Evolutionary conservation across 2,888 invertebrate genomes (phyloP).

Genomic region (Lobophora halterata): DNA sequence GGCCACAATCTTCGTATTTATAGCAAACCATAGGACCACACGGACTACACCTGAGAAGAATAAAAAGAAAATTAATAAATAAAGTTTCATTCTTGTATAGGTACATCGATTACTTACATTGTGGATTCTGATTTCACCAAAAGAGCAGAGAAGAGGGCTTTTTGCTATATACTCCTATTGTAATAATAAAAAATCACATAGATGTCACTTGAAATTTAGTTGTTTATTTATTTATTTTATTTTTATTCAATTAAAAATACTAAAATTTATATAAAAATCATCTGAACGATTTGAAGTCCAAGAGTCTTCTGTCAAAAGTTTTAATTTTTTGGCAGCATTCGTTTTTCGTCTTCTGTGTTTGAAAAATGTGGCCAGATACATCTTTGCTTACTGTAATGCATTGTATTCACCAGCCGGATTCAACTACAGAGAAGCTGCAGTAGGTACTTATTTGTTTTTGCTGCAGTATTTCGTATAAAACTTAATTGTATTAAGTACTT

Average conservation of each 20-base stretch:
- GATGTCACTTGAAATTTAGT: constrained; percentile 45
- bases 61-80: background rate
- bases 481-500: no score
- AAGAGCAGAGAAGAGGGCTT: constrained; percentile 31
- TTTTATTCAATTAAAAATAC: constrained; percentile 42
- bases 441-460: no score
- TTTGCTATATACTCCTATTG: constrained; percentile 31
- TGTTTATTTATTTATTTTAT: constrained; percentile 38
- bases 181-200: constrained; percentile 32
- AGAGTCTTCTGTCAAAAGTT: constrained; percentile 48
- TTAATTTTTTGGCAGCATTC: constrained; percentile 35
- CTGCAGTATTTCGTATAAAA: no score
- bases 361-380: constrained; percentile 28
- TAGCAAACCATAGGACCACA: constrained; percentile 76
- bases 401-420: no score
- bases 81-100: background rate
- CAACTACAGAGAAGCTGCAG: no score
- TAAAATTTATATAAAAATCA: constrained; percentile 46
- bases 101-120: no score
- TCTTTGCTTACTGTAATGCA: no score
- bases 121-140: constrained; percentile 18
- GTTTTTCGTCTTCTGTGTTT: constrained; percentile 34
- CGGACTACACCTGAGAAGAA: constrained; percentile 65
- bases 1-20: constrained; percentile 77
- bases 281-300: constrained; percentile 43